phyloP scores from a whole-genome alignment of 2,797 vertebrate species.

The Ispidina lecontei region DNA sequence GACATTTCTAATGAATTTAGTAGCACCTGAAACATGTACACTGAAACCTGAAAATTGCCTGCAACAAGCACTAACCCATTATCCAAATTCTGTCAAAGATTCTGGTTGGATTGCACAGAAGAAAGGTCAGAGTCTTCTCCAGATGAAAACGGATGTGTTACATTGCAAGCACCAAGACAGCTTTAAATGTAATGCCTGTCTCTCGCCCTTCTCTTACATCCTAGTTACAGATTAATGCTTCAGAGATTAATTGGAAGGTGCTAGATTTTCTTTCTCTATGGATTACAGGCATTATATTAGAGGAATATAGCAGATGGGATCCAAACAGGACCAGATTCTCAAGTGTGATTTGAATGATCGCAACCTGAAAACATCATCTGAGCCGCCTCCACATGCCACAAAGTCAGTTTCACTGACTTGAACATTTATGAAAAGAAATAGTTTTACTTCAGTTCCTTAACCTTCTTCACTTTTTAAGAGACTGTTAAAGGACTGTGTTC shows the following conservation, averaged over 20 bases:
- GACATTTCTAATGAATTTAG: not conserved
- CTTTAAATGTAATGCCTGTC: constrained; percentile 48
- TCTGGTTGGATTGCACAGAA: constrained; percentile 17
- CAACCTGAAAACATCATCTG: not conserved
- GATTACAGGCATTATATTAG: not conserved
- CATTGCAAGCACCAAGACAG: not conserved
- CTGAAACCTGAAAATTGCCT: constrained; percentile 38
- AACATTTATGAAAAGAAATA: not conserved
- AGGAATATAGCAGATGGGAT: not conserved
- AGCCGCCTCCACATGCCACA: not conserved
- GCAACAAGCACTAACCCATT: constrained; percentile 28
- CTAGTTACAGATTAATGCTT: constrained; percentile 61
- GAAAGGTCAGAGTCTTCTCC: not conserved
- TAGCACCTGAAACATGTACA: constrained; percentile 42
- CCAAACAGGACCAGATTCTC: not conserved
- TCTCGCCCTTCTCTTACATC: constrained; percentile 29
- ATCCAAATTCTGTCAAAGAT: constrained; percentile 51
- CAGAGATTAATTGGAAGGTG: constrained; percentile 37
- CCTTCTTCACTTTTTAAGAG: not conserved
- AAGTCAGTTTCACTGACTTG: not conserved
- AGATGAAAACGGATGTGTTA: constrained; percentile 66
- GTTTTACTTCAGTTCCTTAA: not conserved
- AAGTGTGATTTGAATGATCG: not conserved
- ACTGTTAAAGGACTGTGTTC: not conserved
- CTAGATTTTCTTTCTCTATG: constrained; percentile 52